Conservation (phyloP, 2,113 vertebrate species). For the Barnardius zonarius region DNA sequence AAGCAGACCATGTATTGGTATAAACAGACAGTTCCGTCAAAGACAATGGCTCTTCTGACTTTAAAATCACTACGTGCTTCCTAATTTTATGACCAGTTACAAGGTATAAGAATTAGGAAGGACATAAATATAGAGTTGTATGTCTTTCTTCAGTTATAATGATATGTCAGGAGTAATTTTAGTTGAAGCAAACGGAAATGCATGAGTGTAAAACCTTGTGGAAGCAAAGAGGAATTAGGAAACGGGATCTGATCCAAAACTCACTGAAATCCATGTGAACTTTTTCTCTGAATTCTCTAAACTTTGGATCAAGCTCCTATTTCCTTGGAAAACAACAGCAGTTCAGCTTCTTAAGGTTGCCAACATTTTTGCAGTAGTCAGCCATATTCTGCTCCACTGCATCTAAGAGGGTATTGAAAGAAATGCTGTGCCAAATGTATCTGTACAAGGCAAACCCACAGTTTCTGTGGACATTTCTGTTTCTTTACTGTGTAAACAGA, state of each 20-base stretch:
- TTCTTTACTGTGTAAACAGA: background rate
- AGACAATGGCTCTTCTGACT: background rate
- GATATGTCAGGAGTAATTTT: background rate
- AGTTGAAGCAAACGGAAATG: background rate
- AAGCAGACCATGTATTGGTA: background rate
- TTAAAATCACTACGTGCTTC: background rate
- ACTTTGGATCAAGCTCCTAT: background rate
- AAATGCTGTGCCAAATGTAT: background rate
- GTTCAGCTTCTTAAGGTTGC: background rate
- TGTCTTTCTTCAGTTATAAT: background rate
- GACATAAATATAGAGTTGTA: fast-evolving
- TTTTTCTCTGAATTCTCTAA: background rate
- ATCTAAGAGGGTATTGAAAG: background rate
- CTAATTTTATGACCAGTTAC: background rate
- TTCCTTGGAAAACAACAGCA: background rate
- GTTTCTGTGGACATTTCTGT: background rate
- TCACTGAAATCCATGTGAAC: background rate
- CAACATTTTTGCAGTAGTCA: background rate
- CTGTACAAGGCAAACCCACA: background rate
- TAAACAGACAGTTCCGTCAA: background rate
- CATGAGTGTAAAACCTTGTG: background rate
- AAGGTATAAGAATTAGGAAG: background rate
- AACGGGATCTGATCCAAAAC: background rate
- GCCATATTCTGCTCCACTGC: background rate
- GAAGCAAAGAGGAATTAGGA: background rate